These are phyloP conservation scores for Hydrozoanthus tunicans DNA, from an alignment of 64 coral and sea anemone genomes.

Conservation along the genomic window DNA sequence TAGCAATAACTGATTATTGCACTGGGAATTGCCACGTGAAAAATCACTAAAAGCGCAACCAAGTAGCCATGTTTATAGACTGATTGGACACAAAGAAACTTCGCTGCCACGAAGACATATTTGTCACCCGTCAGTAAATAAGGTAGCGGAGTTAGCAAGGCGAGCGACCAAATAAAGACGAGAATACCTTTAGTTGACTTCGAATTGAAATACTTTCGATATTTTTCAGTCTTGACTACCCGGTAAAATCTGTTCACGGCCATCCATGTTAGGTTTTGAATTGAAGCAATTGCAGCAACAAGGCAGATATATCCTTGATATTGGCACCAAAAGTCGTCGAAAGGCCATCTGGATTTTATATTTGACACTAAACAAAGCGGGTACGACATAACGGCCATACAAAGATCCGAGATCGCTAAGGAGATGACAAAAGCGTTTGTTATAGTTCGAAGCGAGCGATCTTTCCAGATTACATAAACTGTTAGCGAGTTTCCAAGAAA, in stretches of 20 bases:
- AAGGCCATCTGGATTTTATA: neutral
- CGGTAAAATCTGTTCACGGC: conserved; percentile 14
- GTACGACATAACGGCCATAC: neutral
- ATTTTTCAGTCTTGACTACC: conserved; percentile 1
- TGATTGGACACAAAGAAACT: neutral
- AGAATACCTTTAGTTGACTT: neutral
- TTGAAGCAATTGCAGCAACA: neutral
- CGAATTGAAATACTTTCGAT: conserved; percentile 4
- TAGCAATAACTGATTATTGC: neutral
- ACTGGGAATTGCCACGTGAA: neutral
- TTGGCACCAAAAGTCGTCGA: neutral
- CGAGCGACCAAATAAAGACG: neutral
- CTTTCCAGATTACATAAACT: neutral
- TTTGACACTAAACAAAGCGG: neutral
- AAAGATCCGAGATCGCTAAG: neutral
- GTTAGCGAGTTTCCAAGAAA: neutral
- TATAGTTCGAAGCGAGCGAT: neutral
- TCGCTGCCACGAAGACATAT: neutral
- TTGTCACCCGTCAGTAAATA: conserved; percentile 1
- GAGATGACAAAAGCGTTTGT: conserved; percentile 19
- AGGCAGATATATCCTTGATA: conserved; percentile 19
- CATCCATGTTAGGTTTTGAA: conserved; percentile 28
- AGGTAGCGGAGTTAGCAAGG: neutral
- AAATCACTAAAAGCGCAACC: neutral
- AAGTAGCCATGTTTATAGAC: neutral